Percentiles rank a stretch among this genome's conserved stretches.
Evolutionary conservation across 2,797 vertebrate genomes (phyloP).

Genomic region (Vespertilio murinus): DNA sequence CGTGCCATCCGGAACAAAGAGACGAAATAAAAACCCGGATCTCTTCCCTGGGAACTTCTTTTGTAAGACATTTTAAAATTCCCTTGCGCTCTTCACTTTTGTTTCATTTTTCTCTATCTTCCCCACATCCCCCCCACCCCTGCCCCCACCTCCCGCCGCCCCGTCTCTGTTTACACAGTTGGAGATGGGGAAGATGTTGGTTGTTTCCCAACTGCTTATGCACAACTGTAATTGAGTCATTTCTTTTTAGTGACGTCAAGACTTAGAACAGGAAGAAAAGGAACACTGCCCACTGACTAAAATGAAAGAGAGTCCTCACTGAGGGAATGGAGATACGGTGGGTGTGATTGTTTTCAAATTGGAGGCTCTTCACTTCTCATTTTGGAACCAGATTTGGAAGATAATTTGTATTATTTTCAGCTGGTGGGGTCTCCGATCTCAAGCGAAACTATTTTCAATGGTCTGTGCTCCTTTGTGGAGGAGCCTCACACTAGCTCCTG

Average conservation of each 20-base stretch:
- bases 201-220: slow-evolving; percentile 78
- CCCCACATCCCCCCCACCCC: not conserved
- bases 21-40: not conserved
- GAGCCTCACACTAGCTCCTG: not conserved
- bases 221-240: slow-evolving; percentile 79
- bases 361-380: slow-evolving; percentile 65
- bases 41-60: not conserved
- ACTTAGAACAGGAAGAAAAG: slow-evolving; percentile 78
- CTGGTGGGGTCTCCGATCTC: slow-evolving; percentile 49
- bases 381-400: slow-evolving; percentile 63
- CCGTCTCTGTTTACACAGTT: slow-evolving; percentile 69
- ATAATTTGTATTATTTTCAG: slow-evolving; percentile 71
- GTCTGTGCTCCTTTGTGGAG: not conserved
- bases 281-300: slow-evolving; percentile 73
- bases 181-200: slow-evolving; percentile 68
- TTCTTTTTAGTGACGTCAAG: slow-evolving; percentile 81
- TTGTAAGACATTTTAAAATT: slow-evolving; percentile 5
- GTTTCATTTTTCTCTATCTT: not conserved
- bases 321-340: slow-evolving; percentile 66
- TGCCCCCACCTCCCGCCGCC: not conserved
- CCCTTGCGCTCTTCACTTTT: not conserved
- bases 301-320: slow-evolving; percentile 69
- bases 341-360: slow-evolving; percentile 73
- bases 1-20: not conserved
- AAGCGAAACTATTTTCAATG: slow-evolving; percentile 40